Evolutionary conservation across 1,140 invertebrate species (phyloP), one percentile per base, ranked within the genome.

Genomic region (Rhagoletis pomonella): DNA sequence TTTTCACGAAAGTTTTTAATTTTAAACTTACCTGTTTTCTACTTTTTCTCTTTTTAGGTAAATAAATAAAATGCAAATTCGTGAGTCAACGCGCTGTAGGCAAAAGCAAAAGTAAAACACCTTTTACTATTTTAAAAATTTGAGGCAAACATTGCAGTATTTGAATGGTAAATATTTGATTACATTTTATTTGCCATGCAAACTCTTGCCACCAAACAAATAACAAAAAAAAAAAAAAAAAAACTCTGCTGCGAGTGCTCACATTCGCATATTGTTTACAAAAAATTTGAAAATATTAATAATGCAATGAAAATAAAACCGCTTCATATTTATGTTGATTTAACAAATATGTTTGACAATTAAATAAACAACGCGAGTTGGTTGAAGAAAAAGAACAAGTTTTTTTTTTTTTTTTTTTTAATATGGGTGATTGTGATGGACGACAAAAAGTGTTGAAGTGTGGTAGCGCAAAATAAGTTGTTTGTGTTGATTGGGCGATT

Each of bases 141-240:
- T 50, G n/a, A 29, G 29, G 44, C 19, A 50, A 81, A 81, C 47
- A 55, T 55, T 19, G 5, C 1, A 6, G n/a, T 55, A 19, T 81
- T 81, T 81, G 47, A 29, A 55, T 9, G 47, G 73, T 81, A 81
- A 81, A 81, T 81, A 81, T 55, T 81, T 81, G 47, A 5, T 19
- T 2, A 81, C 44, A 55, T 81, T 81, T 19, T 77, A 55, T 81
- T 81, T 55, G n/a, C 4, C 47, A 10, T 58, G 47, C 9, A 58
- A 81, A 81, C 10, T 47, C 39, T 58, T 50, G 44, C 50, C 0
- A 81, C 73, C 3, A 67, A 10, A 29, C 12, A 29, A 73, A 73
- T 4, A 12, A 73, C 29, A 19, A 17, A 47, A 50, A 73, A n/a
- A 17, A 42, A 62, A 50, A 44, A 73, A 14, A 10, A 14, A 47